Base-by-base conservation (phyloP, 2,113 vertebrate genomes). In the Phyllostomus discolor region DNA sequence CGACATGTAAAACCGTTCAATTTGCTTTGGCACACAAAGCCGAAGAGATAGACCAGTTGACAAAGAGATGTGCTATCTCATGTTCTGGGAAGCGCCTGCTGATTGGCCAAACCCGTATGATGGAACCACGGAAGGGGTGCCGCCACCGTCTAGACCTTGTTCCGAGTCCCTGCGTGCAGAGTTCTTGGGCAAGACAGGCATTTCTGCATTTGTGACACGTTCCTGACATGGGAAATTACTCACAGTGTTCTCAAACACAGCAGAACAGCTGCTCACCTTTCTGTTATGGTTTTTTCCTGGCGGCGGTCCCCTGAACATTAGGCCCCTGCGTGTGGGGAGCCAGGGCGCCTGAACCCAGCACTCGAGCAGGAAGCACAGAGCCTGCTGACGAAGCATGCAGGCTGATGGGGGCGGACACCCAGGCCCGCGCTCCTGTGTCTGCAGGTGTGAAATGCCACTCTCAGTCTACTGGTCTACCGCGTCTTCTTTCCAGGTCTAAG, bases 371-470 rank as follows among this genome's bases (percentile, higher is more conserved):
- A 72, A 94, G 52, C 16, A 2, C 41, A 0, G 50, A 93, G 91
- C 69, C 67, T 66, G 54, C 88, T 64, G 88, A 89, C 88, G 67
- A 91, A 86, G 89, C 54, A n/a, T 54, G 54, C 43, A 10, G 67
- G 20, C 79, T 88, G 92, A 97, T 93, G 67, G 83, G 80, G 5
- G 1, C 92, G 94, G 88, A 89, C 80, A 41, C 67, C 4, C 41
- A 38, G 2, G 4, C 85, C 64, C 82, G 0, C 1, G 62, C 86
- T 48, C 96, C 95, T 17, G 12, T 88, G 83, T 93, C 73, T 89
- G 89, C 67, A 67, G 82, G 80, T 95, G 94, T 66, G 79, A 97
- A 83, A 50, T 11, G 54, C 62, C 54, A 59, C 80, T 80, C 79
- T 92, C 64, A 19, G 88, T 85, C 92, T 50, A 73, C 46, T 35